Conservation (phyloP, 2,797 vertebrate species). For the Cygnus olor region DNA sequence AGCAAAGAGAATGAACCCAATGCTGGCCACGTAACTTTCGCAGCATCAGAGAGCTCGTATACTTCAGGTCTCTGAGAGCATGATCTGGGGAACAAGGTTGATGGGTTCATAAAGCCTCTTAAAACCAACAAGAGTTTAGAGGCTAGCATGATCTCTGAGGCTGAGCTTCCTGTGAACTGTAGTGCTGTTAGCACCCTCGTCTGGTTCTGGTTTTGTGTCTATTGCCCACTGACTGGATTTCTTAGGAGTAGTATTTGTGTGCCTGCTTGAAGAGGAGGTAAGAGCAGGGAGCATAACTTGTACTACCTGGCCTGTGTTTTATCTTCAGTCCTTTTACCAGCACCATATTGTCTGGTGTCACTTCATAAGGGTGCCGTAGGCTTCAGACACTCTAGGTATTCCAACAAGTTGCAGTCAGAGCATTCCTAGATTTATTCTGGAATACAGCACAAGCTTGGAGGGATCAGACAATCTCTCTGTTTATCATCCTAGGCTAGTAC, state of each 20-base stretch:
- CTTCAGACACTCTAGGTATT: background rate
- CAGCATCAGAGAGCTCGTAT: background rate
- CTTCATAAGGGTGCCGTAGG: background rate
- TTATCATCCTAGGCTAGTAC: background rate
- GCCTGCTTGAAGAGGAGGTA: background rate
- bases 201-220: background rate
- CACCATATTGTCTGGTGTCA: background rate
- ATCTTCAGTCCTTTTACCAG: background rate
- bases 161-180: background rate
- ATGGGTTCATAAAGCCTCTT: background rate
- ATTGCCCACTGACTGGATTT: background rate
- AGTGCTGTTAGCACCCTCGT: background rate
- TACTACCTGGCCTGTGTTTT: accelerated
- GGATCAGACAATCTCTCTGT: background rate
- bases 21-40: background rate
- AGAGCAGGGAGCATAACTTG: background rate
- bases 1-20: background rate
- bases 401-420: background rate
- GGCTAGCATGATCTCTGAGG: background rate
- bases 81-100: accelerated
- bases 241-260: background rate
- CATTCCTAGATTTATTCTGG: background rate
- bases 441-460: background rate
- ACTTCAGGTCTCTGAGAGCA: background rate
- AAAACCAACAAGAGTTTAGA: background rate